Evolutionary conservation across 2,113 vertebrate genomes (phyloP), one percentile per base, ranked within the genome.

Genomic region (Jacana jacana): DNA sequence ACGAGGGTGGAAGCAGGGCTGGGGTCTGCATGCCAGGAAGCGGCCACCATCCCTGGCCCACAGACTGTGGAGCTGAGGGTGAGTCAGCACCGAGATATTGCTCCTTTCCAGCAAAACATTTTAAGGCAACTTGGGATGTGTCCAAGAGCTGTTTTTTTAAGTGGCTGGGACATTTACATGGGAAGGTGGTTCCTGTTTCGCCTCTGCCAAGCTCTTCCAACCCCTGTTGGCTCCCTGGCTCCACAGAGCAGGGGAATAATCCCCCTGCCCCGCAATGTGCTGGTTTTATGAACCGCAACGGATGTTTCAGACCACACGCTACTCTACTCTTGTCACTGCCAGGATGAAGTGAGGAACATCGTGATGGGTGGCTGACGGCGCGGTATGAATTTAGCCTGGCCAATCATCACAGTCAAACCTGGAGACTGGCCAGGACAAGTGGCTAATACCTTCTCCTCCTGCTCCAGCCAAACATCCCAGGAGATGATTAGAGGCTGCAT

Each of bases 221-320:
- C 3, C 35, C 46, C 46, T 20, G 18, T 20, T 27, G 52, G 42
- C n/a, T 85, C 37, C 35, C 58, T 42, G 52, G 66, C 27, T 44
- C 27, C 40, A 46, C 78, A 84, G 68, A 33, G 30, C 0, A 80
- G 61, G 20, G 20, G 42, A 92, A 31, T 40, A 49, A 84, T 42
- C 46, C 42, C 14, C 33, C 10, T n/a, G 5, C 9, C 44, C 46
- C 1, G 0, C 5, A 39, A 51, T 5, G 1, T 3, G 1, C 1
- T 6, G 46, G 5, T 30, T 88, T 90, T 83, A 52, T 35, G 54
- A 72, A 51, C 60, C 60, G 52, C 58, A 55, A 4, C 65, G 91
- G 66, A 65, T 80, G 71, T 82, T 91, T 58, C 79, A 86, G 66
- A 66, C 58, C 71, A 54, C 81, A 72, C 84, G 27, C 46, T 14